These are phyloP conservation scores for Drosophila varians DNA, from an alignment of 1,140 invertebrate genomes.

Conservation along the genomic window DNA sequence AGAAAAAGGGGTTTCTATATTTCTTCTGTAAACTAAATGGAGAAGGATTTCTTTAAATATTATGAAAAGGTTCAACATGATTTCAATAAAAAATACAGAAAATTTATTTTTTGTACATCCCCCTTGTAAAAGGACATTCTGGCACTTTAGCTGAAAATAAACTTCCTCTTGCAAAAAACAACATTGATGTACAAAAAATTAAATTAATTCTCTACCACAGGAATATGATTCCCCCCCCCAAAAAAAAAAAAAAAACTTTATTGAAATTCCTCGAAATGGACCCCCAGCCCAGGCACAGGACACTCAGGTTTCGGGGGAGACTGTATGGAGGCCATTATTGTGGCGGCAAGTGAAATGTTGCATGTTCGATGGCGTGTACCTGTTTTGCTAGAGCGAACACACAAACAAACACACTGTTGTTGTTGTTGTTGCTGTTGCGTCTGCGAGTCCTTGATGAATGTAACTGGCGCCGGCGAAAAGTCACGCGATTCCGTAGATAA, in stretches of 20 bases:
- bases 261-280: background rate
- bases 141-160: too few species aligned
- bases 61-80: too few species aligned
- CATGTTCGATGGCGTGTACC: slow-evolving; percentile 1
- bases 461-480: slow-evolving; percentile 31
- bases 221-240: background rate
- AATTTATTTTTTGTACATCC: too few species aligned
- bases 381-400: background rate
- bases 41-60: too few species aligned
- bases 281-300: background rate
- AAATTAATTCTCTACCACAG: too few species aligned
- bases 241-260: background rate
- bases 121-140: too few species aligned
- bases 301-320: background rate
- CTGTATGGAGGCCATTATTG: background rate
- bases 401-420: slow-evolving; percentile 8
- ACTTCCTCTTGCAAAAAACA: too few species aligned
- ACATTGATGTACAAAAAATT: too few species aligned
- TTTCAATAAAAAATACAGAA: too few species aligned
- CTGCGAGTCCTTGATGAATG: slow-evolving; percentile 35
- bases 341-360: background rate
- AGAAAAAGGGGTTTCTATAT: background rate
- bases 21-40: too few species aligned
- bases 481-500: slow-evolving; percentile 62
- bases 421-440: slow-evolving; percentile 35